Percentiles rank a stretch among this genome's conserved stretches.
Conservation (phyloP, 2,888 invertebrate species). For the Plagodis dolabraria region DNA sequence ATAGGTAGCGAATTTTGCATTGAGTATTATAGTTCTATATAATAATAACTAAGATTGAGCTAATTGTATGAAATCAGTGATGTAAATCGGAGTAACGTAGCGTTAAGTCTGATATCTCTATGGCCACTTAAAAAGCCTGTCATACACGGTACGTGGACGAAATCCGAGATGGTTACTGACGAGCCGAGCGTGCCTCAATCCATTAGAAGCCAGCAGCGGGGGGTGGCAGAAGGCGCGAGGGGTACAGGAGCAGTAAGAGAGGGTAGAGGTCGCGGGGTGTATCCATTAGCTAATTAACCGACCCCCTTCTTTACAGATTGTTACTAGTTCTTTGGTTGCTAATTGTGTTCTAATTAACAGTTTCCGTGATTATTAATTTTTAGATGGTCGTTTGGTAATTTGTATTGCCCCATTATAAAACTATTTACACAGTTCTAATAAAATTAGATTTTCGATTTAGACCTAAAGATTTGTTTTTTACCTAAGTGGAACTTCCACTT, state of each 20-base stretch:
- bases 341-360: conserved; percentile 66
- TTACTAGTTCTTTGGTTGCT: conserved; percentile 68
- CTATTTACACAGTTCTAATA: too few species aligned
- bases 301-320: conserved; percentile 80
- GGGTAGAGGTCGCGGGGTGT: conserved; percentile 29
- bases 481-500: too few species aligned
- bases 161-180: conserved; percentile 67
- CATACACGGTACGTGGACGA: conserved; percentile 34
- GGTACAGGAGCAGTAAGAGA: conserved; percentile 33
- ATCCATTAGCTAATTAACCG: conserved; percentile 81
- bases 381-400: background rate
- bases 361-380: conserved; percentile 29
- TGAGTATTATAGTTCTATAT: too few species aligned
- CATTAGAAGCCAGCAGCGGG: conserved; percentile 62
- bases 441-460: too few species aligned
- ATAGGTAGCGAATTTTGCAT: too few species aligned
- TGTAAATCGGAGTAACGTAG: background rate
- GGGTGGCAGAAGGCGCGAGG: conserved; percentile 37
- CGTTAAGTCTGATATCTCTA: conserved; percentile 11
- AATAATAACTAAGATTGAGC: too few species aligned
- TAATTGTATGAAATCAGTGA: too few species aligned
- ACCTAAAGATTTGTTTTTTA: too few species aligned
- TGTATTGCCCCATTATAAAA: background rate
- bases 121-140: conserved; percentile 15
- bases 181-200: conserved; percentile 74